Conservation (phyloP, 2,113 vertebrate species). For the Platysteira castanea region DNA sequence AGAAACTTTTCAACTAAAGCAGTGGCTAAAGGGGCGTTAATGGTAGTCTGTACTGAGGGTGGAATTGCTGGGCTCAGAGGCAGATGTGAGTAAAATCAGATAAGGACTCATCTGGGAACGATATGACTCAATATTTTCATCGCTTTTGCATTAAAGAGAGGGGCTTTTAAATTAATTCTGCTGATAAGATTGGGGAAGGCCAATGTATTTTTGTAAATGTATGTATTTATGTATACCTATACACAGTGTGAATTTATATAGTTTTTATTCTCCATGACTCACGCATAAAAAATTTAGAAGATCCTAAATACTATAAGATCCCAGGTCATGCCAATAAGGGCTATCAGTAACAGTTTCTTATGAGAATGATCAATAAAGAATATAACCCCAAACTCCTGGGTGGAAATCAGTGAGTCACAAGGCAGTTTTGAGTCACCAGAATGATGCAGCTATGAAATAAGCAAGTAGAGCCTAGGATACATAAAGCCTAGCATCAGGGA, state of each 20-base stretch:
- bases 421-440: background rate
- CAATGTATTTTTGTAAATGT: background rate
- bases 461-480: background rate
- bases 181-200: background rate
- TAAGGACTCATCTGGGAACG: background rate
- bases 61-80: background rate
- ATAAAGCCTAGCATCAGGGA: background rate
- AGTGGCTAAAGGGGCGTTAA: background rate
- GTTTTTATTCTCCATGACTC: background rate
- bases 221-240: background rate
- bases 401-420: background rate
- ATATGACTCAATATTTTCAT: background rate
- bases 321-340: background rate
- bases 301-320: background rate
- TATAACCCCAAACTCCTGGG: background rate
- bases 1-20: background rate
- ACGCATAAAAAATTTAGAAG: background rate
- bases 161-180: background rate
- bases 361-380: background rate
- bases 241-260: background rate
- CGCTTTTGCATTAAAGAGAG: background rate
- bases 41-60: background rate
- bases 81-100: background rate
- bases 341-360: background rate
- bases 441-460: background rate